Percentiles rank a stretch among this genome's conserved stretches.
Conservation (phyloP, 2,113 vertebrate species). For the Otocyon megalotis region DNA sequence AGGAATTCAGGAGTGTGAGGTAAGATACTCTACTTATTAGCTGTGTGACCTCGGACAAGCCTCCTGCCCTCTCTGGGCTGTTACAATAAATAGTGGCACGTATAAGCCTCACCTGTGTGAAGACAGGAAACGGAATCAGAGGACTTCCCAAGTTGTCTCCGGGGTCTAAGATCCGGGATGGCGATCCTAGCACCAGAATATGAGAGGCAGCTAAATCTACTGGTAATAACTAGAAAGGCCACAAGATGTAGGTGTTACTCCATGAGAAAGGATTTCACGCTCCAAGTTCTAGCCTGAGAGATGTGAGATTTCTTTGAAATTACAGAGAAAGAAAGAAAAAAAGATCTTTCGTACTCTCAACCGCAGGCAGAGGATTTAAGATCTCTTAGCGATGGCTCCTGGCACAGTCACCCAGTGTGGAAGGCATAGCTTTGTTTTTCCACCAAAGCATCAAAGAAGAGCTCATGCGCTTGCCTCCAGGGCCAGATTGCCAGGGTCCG, state of each 20-base stretch:
- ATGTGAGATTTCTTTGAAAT: neutral
- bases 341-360: neutral
- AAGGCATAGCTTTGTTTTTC: neutral
- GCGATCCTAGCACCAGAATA: neutral
- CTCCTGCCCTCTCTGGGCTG: neutral
- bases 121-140: neutral
- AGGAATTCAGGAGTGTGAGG: neutral
- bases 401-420: neutral
- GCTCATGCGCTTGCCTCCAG: neutral
- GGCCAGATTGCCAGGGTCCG: neutral
- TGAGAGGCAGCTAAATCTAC: rapidly evolving
- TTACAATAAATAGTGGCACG: neutral
- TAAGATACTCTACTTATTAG: neutral
- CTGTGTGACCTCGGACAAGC: neutral
- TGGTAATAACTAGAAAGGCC: neutral
- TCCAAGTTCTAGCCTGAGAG: neutral
- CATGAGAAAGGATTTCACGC: neutral
- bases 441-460: neutral
- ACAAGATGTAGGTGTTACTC: neutral
- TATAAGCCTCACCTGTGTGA: neutral
- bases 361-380: neutral
- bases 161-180: no score
- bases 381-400: neutral
- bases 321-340: neutral
- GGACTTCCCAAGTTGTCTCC: neutral